A percentile compares a stretch with the other conserved stretches of the same genome.
Conservation (phyloP, 2,888 invertebrate species). For the Smittia aterrima region DNA sequence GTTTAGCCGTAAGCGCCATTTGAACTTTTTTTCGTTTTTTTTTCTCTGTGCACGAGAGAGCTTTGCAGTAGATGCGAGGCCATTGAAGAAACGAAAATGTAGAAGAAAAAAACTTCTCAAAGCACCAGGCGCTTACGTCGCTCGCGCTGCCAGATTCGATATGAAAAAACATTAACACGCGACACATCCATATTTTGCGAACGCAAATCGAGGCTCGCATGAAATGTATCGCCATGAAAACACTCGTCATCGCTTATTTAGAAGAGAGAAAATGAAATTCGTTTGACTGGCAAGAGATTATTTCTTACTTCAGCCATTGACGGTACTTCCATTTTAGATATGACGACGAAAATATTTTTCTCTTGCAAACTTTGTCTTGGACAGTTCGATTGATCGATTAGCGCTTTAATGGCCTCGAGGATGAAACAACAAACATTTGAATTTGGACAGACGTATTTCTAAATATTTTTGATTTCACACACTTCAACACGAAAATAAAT, state of each 20-base stretch:
- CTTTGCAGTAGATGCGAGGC: not conserved
- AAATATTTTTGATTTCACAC: not conserved
- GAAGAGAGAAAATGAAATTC: conserved; percentile 9
- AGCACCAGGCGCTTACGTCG: conserved; percentile 8
- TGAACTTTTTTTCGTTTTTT: conserved; percentile 3
- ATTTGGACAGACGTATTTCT: not conserved
- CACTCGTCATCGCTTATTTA: not conserved
- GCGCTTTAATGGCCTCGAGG: not conserved
- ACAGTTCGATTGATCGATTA: not conserved
- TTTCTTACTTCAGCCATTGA: conserved; percentile 8
- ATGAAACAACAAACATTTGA: not conserved
- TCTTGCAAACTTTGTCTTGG: not conserved
- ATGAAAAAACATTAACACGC: conserved; percentile 3
- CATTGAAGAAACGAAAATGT: conserved; percentile 19
- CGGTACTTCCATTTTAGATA: conserved; percentile 20
- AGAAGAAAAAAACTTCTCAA: not conserved
- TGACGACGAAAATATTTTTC: not conserved
- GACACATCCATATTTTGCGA: conserved; percentile 21
- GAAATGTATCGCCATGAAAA: not conserved
- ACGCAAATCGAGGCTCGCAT: conserved; percentile 13
- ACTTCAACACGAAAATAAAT: not conserved
- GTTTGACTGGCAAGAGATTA: not conserved
- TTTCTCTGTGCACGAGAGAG: conserved; percentile 18
- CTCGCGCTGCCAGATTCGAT: not conserved
- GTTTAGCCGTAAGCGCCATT: not conserved